Percentiles rank a stretch among this genome's conserved stretches.
Conservation (phyloP, 1,140 invertebrate genomes). For the Lutraria rhynchaena region DNA sequence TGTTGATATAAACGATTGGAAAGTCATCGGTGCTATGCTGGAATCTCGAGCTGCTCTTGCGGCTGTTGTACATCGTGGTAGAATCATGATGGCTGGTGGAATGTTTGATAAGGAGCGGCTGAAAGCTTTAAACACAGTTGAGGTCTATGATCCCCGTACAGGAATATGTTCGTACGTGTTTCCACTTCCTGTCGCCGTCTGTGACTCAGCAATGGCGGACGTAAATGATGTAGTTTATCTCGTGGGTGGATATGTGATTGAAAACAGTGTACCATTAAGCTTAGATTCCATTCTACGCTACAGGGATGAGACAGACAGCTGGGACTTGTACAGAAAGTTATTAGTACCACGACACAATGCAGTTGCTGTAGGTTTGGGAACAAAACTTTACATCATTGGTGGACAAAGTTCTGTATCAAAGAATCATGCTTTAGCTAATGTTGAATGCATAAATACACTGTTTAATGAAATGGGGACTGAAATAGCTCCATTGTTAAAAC, state of each 20-base stretch:
- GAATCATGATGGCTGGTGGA: conserved; percentile 28
- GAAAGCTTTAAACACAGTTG: conserved; percentile 36
- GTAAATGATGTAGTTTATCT: conserved; percentile 34
- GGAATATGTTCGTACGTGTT: conserved; percentile 7
- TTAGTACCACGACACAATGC: conserved; percentile 30
- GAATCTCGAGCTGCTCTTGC: conserved; percentile 21
- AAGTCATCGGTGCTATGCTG: not conserved
- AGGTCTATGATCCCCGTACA: conserved; percentile 31
- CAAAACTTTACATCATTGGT: conserved; percentile 27
- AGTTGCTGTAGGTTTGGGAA: conserved; percentile 15
- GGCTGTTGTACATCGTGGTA: conserved; percentile 31
- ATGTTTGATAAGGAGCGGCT: conserved; percentile 38
- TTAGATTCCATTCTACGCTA: conserved; percentile 39
- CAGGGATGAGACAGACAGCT: conserved; percentile 45
- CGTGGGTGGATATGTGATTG: conserved; percentile 45
- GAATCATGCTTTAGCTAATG: conserved; percentile 10
- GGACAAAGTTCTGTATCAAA: conserved; percentile 33
- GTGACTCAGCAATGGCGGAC: conserved; percentile 32
- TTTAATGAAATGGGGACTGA: not conserved
- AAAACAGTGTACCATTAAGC: conserved; percentile 29
- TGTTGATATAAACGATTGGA: not conserved
- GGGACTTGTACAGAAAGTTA: conserved; percentile 17
- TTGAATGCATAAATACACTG: conserved; percentile 28
- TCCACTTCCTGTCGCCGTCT: conserved; percentile 46
- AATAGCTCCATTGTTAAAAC: conserved; percentile 16